Evolutionary conservation across 2,888 invertebrate species (phyloP).

Genomic region (Hipparchia semele): DNA sequence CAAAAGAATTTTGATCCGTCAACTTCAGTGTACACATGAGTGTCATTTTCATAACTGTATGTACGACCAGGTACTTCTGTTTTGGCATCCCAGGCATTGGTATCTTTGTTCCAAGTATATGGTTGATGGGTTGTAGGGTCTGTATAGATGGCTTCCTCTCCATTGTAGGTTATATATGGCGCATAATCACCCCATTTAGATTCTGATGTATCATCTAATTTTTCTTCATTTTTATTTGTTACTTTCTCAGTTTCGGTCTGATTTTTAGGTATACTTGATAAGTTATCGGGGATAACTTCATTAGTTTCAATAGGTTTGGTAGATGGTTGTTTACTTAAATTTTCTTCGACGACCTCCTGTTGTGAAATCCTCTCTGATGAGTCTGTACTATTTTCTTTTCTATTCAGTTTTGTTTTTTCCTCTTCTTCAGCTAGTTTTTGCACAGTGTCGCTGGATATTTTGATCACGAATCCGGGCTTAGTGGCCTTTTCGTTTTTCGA

Average conservation of each 20-base stretch:
- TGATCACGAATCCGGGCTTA: constrained; percentile 75
- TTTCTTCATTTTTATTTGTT: constrained; percentile 3
- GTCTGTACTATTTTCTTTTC: constrained; percentile 3
- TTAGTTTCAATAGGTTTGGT: background rate
- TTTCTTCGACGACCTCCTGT: constrained; percentile 16
- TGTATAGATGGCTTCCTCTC: constrained; percentile 87
- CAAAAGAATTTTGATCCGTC: constrained; percentile 97
- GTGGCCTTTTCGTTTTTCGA: constrained; percentile 58
- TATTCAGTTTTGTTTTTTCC: constrained; percentile 48
- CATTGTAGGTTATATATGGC: constrained; percentile 87
- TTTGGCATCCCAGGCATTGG: constrained; percentile 73
- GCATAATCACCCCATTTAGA: constrained; percentile 71
- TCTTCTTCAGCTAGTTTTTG: constrained; percentile 73
- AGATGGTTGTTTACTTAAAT: background rate
- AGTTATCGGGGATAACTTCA: background rate
- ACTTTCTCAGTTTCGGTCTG: background rate
- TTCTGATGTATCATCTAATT: constrained; percentile 23
- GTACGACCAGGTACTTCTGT: constrained; percentile 62
- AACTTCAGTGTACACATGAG: constrained; percentile 90
- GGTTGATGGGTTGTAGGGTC: constrained; percentile 87
- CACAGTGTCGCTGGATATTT: constrained; percentile 73
- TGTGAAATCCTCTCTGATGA: background rate
- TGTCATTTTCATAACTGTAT: constrained; percentile 90
- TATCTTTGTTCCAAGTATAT: constrained; percentile 84
- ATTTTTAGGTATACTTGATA: background rate